phyloP scores from a whole-genome alignment of 53 echinoderm and acorn worm species.

The Holothuria scabra region DNA sequence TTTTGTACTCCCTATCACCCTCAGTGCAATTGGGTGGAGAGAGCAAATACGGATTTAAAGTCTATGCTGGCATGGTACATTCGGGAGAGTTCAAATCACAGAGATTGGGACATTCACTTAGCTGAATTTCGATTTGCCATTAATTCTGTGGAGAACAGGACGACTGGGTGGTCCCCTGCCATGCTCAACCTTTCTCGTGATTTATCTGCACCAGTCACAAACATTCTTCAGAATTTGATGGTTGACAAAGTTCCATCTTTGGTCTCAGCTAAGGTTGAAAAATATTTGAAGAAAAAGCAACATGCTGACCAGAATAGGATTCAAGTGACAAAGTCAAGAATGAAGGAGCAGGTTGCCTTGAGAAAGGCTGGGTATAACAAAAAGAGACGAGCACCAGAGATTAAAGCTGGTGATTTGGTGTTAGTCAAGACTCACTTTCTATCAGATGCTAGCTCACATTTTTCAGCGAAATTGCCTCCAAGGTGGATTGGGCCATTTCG shows the following conservation, averaged over 20 bases:
- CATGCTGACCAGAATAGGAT: background rate
- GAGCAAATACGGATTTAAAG: too few relatives aligned
- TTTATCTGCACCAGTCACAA: conserved; percentile 41
- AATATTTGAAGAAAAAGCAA: conserved; percentile 27
- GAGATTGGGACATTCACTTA: too few relatives aligned
- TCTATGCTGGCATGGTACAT: too few relatives aligned
- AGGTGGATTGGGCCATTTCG: conserved; percentile 38
- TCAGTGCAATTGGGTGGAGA: too few relatives aligned
- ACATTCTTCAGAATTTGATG: conserved; percentile 1
- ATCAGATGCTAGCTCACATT: conserved; percentile 53
- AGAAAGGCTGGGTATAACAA: conserved; percentile 52
- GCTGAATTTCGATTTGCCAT: conserved; percentile 22
- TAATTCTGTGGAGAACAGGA: conserved; percentile 53
- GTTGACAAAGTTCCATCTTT: background rate
- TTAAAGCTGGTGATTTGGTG: conserved; percentile 40
- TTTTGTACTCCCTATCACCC: too few relatives aligned
- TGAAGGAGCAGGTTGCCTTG: conserved; percentile 6
- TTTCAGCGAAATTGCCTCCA: conserved; percentile 61
- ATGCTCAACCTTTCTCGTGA: conserved; percentile 48
- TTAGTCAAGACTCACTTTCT: conserved; percentile 48
- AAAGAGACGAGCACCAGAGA: conserved; percentile 7
- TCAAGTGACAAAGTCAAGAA: conserved; percentile 8
- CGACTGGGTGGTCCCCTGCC: conserved; percentile 53
- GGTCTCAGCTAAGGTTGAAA: background rate
- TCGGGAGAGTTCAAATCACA: too few relatives aligned